These are phyloP conservation scores for Sander lucioperca DNA, from an alignment of 2,113 vertebrate genomes.

Conservation along the genomic window DNA sequence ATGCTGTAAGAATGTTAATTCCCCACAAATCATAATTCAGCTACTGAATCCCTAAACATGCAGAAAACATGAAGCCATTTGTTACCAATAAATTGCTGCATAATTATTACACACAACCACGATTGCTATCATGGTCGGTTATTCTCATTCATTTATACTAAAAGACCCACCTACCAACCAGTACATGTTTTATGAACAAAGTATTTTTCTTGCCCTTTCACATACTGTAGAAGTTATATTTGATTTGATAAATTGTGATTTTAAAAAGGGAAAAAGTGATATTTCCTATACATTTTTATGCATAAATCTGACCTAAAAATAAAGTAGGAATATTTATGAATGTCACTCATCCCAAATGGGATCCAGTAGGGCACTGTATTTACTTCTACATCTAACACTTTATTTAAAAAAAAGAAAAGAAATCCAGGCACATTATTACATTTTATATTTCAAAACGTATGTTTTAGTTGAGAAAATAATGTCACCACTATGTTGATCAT, in stretches of 20 bases:
- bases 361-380: too few species aligned
- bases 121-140: neutral
- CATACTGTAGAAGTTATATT: neutral
- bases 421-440: too few species aligned
- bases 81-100: neutral
- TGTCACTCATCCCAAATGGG: too few species aligned
- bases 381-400: neutral
- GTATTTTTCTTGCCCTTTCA: neutral
- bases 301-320: neutral
- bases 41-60: conserved; percentile 32
- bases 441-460: neutral
- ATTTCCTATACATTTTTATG: neutral
- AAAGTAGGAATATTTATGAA: too few species aligned
- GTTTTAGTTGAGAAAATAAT: neutral
- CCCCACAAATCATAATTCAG: conserved; percentile 29
- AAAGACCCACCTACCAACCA: neutral
- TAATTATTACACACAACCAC: conserved; percentile 37
- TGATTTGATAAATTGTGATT: too few species aligned
- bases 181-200: neutral
- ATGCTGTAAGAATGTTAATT: conserved; percentile 23
- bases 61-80: conserved; percentile 57
- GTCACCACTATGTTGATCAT: too few species aligned
- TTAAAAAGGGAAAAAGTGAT: neutral
- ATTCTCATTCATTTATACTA: neutral
- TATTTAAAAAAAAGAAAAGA: neutral